phyloP scores from a whole-genome alignment of 92 coral and sea anemone species.

The Metridium senile region DNA sequence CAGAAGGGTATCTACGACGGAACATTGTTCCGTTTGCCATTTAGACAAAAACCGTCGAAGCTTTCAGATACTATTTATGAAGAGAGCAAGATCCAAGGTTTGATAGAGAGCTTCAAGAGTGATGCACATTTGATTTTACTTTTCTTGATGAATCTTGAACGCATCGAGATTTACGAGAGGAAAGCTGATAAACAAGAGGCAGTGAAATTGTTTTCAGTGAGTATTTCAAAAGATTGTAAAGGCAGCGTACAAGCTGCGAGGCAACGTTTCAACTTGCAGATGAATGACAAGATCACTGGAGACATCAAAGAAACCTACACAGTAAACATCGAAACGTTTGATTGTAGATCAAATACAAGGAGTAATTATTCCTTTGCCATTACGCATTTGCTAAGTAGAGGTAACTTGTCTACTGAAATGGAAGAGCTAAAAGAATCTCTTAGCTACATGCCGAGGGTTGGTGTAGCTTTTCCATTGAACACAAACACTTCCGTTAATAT shows the following conservation, averaged over 20 bases:
- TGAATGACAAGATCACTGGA: background rate
- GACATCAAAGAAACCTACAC: conserved; percentile 53
- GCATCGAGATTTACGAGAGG: conserved; percentile 59
- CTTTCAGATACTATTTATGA: conserved; percentile 62
- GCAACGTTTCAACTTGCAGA: conserved; percentile 43
- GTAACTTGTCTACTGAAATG: conserved; percentile 36
- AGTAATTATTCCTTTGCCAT: conserved; percentile 45
- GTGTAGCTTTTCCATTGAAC: conserved; percentile 77
- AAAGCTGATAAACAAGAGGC: conserved; percentile 15
- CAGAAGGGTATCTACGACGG: conserved; percentile 49
- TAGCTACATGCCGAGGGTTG: conserved; percentile 77
- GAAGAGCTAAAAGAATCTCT: conserved; percentile 51
- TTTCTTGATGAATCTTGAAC: conserved; percentile 66
- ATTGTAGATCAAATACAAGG: background rate
- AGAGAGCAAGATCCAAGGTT: conserved; percentile 46
- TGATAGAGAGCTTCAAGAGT: conserved; percentile 60
- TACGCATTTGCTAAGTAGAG: conserved; percentile 58
- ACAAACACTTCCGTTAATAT: background rate
- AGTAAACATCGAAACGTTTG: conserved; percentile 39
- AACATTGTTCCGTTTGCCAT: conserved; percentile 83
- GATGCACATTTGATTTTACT: conserved; percentile 73
- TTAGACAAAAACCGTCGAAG: conserved; percentile 59
- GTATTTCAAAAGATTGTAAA: conserved; percentile 53
- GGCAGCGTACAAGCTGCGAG: conserved; percentile 53
- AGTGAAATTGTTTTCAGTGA: conserved; percentile 65